Evolutionary conservation across 2,113 vertebrate genomes (phyloP).

Genomic region (Tachysurus fulvidraco): DNA sequence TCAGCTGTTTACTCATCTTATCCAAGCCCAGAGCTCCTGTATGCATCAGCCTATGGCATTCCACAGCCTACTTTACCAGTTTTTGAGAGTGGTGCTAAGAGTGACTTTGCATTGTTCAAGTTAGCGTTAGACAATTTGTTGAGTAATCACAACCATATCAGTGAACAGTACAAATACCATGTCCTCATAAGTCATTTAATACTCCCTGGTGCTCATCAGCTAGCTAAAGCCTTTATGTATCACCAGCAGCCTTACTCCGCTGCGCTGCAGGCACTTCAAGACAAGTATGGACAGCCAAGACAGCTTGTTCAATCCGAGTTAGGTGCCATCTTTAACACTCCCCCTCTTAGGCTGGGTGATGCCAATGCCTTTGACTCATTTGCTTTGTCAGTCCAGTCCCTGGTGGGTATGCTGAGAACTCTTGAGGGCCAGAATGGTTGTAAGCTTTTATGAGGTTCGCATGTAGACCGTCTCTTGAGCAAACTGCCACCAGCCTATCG

Average conservation of each 20-base stretch:
- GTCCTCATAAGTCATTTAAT: background rate
- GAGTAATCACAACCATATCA: background rate
- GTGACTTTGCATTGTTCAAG: background rate
- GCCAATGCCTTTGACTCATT: slow-evolving; percentile 20
- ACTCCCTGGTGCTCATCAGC: background rate
- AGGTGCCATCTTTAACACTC: slow-evolving; percentile 36
- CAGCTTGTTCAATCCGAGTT: slow-evolving; percentile 42
- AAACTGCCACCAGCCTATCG: no score
- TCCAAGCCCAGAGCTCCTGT: background rate
- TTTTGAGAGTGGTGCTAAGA: background rate
- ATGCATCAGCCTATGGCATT: background rate
- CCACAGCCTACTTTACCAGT: background rate
- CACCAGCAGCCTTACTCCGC: background rate
- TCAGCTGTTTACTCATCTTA: no score
- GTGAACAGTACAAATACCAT: background rate
- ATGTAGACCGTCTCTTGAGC: no score
- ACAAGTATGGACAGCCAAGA: slow-evolving; percentile 42
- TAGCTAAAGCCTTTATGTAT: background rate
- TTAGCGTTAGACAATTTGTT: background rate
- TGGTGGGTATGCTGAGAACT: slow-evolving; percentile 31
- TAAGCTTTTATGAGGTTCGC: slow-evolving; percentile 3
- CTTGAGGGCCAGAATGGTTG: slow-evolving; percentile 27
- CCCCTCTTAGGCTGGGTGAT: background rate
- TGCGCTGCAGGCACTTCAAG: background rate
- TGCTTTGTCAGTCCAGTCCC: slow-evolving; percentile 19